Evolutionary conservation across 1,140 invertebrate genomes (phyloP).

Genomic region (Rhyacophila brunnea): DNA sequence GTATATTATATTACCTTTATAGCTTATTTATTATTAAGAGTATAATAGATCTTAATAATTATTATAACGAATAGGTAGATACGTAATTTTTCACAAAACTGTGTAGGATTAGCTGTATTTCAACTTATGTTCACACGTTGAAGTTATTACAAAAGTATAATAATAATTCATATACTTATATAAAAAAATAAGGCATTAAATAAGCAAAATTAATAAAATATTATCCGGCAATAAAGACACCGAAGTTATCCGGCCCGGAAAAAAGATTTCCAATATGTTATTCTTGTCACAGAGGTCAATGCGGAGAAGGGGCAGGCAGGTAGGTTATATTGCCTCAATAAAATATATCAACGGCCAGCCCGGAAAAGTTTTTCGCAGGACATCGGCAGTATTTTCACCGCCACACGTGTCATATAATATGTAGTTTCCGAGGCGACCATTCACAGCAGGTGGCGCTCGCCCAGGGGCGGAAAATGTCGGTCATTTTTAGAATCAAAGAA

Average conservation of each 20-base stretch:
- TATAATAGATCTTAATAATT: no score
- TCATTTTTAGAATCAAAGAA: no score
- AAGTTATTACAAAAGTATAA: no score
- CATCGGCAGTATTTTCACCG: constrained; percentile 27
- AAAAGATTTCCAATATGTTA: constrained; percentile 28
- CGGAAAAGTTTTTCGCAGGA: constrained; percentile 15
- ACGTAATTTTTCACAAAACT: no score
- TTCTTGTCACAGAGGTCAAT: constrained; percentile 28
- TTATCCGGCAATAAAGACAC: not conserved
- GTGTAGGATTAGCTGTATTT: no score
- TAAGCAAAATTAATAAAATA: not conserved
- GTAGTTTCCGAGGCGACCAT: constrained; percentile 1
- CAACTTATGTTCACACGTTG: no score
- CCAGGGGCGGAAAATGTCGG: constrained; percentile 8
- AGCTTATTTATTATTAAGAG: no score
- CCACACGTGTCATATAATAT: constrained; percentile 11
- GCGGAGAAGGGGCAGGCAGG: constrained; percentile 12
- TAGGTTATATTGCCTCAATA: constrained; percentile 32
- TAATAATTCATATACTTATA: no score
- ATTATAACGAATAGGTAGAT: no score
- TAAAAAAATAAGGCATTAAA: no score
- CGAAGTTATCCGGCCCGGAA: not conserved
- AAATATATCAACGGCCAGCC: constrained; percentile 30
- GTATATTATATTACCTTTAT: no score
- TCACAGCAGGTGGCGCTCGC: constrained; percentile 11